Base-by-base conservation (phyloP, 1,140 invertebrate genomes). In the Pteromalus puparum region DNA sequence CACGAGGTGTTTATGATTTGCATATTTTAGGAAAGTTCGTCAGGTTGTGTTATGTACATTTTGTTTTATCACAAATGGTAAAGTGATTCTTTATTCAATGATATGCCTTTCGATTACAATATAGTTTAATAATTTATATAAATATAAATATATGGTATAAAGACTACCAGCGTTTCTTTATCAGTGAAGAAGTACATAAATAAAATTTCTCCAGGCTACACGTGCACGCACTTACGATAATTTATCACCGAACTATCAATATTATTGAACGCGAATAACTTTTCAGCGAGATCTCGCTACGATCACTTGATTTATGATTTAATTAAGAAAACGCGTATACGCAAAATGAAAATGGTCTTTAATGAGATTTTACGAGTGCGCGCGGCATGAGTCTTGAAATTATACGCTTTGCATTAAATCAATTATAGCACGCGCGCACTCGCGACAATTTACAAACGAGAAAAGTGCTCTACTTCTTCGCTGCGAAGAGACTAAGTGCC, bases 381-480 rank as follows among this genome's bases (percentile, higher is more conserved):
- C 21, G n/a, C n/a, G n/a, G n/a, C n/a, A n/a, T n/a, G 18, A 42
- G 13, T 81, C 13, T 68, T 28, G 68, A 79, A 65, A 79, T 75
- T 80, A 68, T n/a, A 75, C 24, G 67, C 73, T 80, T 81, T 28
- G 30, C 24, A 75, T 84, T 84, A 80, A 80, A 76, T 84, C 34
- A 84, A 84, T 48, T 68, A 84, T 21, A 61, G 53, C 18, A n/a
- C 7, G 38, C 67, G 78, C 21, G 38, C 67, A 34, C 30, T 34
- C 30, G 48, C 75, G 42, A 70, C 72, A 85, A 81, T 85, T 81
- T 85, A 53, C 38, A 81, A 72, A 81, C 24, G 70, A 77, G 61
- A 77, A 85, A 85, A 85, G 79, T 81, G 79, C 65, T 85, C 72
- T 72, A 85, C 73, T 85, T 85, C 78, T 80, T 38, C 48, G 0